Evolutionary conservation across 2,888 invertebrate species (phyloP).

Genomic region (Heliconius ethilla): DNA sequence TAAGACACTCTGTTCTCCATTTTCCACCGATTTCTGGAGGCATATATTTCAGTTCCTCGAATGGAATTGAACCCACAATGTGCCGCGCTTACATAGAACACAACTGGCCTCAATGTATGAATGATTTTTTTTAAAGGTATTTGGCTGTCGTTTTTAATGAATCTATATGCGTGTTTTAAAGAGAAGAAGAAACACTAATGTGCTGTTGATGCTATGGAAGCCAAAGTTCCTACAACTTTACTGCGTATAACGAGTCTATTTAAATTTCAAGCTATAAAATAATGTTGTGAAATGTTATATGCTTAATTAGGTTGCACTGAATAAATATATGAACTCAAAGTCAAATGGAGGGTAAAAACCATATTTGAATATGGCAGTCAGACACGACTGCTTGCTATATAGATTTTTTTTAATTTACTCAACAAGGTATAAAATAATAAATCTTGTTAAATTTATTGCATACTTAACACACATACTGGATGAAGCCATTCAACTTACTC

Average conservation of each 20-base stretch:
- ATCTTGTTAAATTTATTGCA: slow-evolving; percentile 25
- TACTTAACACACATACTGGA: slow-evolving; percentile 18
- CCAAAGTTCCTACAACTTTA: not conserved
- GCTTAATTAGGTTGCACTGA: not conserved
- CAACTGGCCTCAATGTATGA: too few relatives aligned
- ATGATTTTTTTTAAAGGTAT: too few relatives aligned
- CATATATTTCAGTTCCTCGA: too few relatives aligned
- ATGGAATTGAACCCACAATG: too few relatives aligned
- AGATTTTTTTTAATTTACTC: not conserved
- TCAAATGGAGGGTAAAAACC: not conserved
- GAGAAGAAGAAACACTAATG: not conserved
- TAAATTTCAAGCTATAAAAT: not conserved
- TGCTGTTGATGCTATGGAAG: not conserved
- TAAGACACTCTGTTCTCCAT: too few relatives aligned
- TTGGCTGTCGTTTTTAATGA: too few relatives aligned
- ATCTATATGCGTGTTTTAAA: not conserved
- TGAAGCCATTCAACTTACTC: slow-evolving; percentile 30
- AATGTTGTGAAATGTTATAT: not conserved
- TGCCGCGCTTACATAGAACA: too few relatives aligned
- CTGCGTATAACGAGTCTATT: not conserved
- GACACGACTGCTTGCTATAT: not conserved
- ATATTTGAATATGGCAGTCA: not conserved
- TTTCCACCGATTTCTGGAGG: too few relatives aligned
- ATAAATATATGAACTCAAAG: not conserved
- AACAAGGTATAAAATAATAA: not conserved